Base-by-base conservation (phyloP, 1,140 invertebrate genomes). In the Plectrocnemia conspersa region DNA sequence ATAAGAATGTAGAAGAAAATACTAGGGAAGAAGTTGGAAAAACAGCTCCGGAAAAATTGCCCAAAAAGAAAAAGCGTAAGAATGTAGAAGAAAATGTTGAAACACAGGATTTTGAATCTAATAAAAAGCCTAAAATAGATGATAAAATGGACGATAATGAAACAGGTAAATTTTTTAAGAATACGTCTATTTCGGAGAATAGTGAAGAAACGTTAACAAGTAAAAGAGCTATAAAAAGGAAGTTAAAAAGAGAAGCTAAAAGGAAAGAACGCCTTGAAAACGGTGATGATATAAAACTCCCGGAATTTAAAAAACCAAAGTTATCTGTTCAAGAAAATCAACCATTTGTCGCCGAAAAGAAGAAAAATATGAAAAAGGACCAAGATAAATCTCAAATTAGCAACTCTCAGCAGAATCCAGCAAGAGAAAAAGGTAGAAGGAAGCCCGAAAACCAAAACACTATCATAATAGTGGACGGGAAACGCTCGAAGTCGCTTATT, bases 381-480 rank as follows among this genome's bases (percentile, higher is more conserved):
- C 27, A 42, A 33, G 10, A 22, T 7, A 58, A 54, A 42, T 32
- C 35, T 2, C 36, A 52, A 33, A 25, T 22, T 29, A 35, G 21
- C 45, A 18, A 61, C 59, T 55, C 52, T 49, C 48, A 59, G 62
- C 64, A 59, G 57, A 62, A 29, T 27, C 24, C 21, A 45, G 62
- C 63, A 58, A 71, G 70, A 50, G 38, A 56, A 52, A 72, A 69
- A 35, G 64, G 64, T 54, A 68, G 76, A 21, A 73, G 77, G 63
- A 82, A 82, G 67, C 70, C 73, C 48, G 65, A 74, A 13, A 52
- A 62, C 59, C 69, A 71, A 36, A 46, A 71, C 71, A 81, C 75
- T 63, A 69, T 80, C 59, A 64, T 77, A 3, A 75, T 74, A 11
- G 78, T 86, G 7, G 82, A 85, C 72, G 82, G 84, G 70, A 79